Evolutionary conservation across 2,113 vertebrate species (phyloP), one percentile per base, ranked within the genome.

Genomic region (Ceyx melanurus): DNA sequence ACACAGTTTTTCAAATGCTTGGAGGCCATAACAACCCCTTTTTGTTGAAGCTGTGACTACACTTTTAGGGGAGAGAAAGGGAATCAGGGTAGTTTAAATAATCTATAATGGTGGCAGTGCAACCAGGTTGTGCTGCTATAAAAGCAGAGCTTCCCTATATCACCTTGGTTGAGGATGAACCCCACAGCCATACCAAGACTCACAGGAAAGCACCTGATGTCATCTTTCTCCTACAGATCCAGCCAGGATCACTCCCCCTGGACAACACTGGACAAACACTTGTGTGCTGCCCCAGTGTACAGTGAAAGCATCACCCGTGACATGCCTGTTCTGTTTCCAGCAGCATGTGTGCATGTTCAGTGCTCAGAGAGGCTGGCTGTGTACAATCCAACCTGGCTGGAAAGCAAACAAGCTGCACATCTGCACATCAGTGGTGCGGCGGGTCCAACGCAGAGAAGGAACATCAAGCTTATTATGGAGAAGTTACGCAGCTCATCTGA

Each of bases 361-460:
- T 1, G 3, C 10, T 48, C 43, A 4, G 61, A 31, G 33, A 67
- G 66, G 1, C 76, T 0, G 5, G 11, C 89, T 67, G 85, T 46
- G 31, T 6, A 29, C 71, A 6, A 8, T 13, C 57, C 82, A 56
- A 2, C 20, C 0, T 2, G 9, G 35, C 86, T 87, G 89, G 48
- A 79, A 57, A 29, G 54, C 91, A 82, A 78, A 40, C 68, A 26
- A 53, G 11, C 77, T 60, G 57, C 37, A 75, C 94, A 93, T 86
- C 88, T 94, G 95, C 77, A 65, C 91, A 67, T 74, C 91, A 74
- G 50, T 2, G 66, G 13, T 31, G 58, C 1, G 0, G 60, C 1
- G 2, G 50, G 21, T 45, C 76, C 73, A 18, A 26, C 43, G 7
- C 57, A 31, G 58, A 45, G 66, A 48, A 50, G 31, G 25, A 91